Evolutionary conservation across 2,888 invertebrate genomes (phyloP).

Genomic region (Nymphalis c-album): DNA sequence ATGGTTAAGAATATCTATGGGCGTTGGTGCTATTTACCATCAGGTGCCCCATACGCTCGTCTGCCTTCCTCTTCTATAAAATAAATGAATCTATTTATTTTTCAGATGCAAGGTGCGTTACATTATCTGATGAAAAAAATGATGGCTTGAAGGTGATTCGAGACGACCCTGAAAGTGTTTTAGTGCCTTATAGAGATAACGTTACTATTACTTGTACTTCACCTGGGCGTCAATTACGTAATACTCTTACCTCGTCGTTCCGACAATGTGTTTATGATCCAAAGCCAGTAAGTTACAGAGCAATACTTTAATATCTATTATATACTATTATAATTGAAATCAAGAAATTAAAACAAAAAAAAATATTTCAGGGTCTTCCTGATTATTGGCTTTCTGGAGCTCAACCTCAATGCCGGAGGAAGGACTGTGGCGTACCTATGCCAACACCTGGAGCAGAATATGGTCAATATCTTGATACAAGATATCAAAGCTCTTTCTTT

Average conservation of each 20-base stretch:
- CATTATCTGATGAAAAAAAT: slow-evolving; percentile 92
- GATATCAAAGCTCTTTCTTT: slow-evolving; percentile 95
- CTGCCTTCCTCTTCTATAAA: too few species aligned
- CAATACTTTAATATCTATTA: not conserved
- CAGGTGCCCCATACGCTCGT: too few species aligned
- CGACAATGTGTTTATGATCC: slow-evolving; percentile 98
- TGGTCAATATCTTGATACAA: slow-evolving; percentile 92
- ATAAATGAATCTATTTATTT: slow-evolving; percentile 50
- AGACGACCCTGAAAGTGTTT: slow-evolving; percentile 89
- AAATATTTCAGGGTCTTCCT: slow-evolving; percentile 84
- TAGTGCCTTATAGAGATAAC: slow-evolving; percentile 94
- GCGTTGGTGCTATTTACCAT: too few species aligned
- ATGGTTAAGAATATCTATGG: too few species aligned
- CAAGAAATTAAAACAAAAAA: not conserved
- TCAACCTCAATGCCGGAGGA: slow-evolving; percentile 92
- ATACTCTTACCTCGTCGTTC: slow-evolving; percentile 91
- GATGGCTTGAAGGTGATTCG: slow-evolving; percentile 91
- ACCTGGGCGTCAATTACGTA: slow-evolving; percentile 88
- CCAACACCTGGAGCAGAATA: slow-evolving; percentile 97
- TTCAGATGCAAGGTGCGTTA: slow-evolving; percentile 93
- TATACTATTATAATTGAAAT: not conserved
- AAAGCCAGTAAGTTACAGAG: slow-evolving; percentile 82
- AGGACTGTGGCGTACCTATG: slow-evolving; percentile 95
- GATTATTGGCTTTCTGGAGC: slow-evolving; percentile 95
- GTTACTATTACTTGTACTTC: slow-evolving; percentile 92